Evolutionary conservation across 2,113 vertebrate species (phyloP).

Genomic region (Puntigrus tetrazona): DNA sequence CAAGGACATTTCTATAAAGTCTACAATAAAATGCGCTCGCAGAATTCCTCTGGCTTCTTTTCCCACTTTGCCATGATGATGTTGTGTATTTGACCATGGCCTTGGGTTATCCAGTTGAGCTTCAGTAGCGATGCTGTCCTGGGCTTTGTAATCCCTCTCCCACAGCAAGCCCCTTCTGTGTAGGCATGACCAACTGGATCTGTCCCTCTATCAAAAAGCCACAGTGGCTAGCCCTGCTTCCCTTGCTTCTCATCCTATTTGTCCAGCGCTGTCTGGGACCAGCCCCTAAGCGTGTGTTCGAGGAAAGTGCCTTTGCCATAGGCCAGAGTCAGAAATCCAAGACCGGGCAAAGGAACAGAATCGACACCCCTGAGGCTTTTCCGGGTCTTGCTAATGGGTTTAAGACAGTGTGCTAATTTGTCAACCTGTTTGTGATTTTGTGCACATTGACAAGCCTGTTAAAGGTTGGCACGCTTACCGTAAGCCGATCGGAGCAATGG

Average conservation of each 20-base stretch:
- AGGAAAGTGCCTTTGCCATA: slow-evolving; percentile 41
- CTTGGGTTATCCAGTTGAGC: slow-evolving; percentile 51
- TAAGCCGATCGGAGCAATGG: slow-evolving; percentile 42
- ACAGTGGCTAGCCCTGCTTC: slow-evolving; percentile 56
- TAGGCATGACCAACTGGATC: slow-evolving; percentile 71
- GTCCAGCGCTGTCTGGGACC: slow-evolving; percentile 46
- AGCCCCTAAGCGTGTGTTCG: slow-evolving; percentile 41
- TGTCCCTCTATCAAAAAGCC: slow-evolving; percentile 65
- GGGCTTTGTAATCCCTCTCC: slow-evolving; percentile 56
- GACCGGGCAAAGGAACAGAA: slow-evolving; percentile 57
- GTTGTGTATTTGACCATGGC: not conserved
- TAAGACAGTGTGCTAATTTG: slow-evolving; percentile 65
- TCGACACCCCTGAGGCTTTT: slow-evolving; percentile 52
- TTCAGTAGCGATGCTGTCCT: slow-evolving; percentile 50
- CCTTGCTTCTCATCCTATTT: slow-evolving; percentile 52
- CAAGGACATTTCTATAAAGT: not conserved
- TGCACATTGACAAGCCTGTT: slow-evolving; percentile 48
- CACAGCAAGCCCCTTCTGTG: slow-evolving; percentile 54
- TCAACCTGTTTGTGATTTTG: slow-evolving; percentile 63
- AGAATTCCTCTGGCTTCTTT: not conserved
- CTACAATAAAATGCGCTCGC: not conserved
- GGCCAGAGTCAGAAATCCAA: slow-evolving; percentile 12
- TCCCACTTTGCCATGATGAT: not conserved
- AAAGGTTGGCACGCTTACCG: slow-evolving; percentile 33
- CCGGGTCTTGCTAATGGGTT: slow-evolving; percentile 61